These are phyloP conservation scores for Griposia aprilina DNA, from an alignment of 2,888 invertebrate genomes.

Conservation along the genomic window DNA sequence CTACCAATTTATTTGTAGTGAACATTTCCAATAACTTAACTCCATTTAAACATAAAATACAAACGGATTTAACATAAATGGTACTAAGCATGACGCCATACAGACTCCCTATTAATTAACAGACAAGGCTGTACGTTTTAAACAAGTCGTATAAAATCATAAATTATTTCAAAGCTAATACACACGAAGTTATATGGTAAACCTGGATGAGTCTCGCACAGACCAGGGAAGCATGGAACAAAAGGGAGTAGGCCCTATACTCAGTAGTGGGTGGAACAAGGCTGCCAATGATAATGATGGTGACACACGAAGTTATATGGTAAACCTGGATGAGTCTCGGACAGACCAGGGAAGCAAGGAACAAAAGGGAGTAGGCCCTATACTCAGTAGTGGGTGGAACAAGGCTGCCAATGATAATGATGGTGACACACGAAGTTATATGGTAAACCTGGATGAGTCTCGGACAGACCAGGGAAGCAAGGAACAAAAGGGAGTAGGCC, in stretches of 20 bases:
- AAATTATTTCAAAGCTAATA: conserved; percentile 4
- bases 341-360: background rate
- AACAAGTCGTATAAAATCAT: conserved; percentile 7
- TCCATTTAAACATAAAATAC: conserved; percentile 43
- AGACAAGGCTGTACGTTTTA: conserved; percentile 43
- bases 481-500: background rate
- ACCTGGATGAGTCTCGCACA: background rate
- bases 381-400: background rate
- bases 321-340: background rate
- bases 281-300: background rate
- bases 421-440: conserved; percentile 1
- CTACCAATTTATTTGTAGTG: background rate
- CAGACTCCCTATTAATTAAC: conserved; percentile 55
- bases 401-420: background rate
- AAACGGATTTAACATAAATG: conserved; percentile 46
- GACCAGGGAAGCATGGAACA: background rate
- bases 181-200: background rate
- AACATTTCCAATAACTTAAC: conserved; percentile 38
- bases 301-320: background rate
- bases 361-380: background rate
- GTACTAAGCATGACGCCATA: conserved; percentile 38
- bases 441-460: background rate
- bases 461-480: background rate
- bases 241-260: background rate
- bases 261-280: background rate